Evolutionary conservation across 1,140 invertebrate species (phyloP).

Genomic region (Parasteatoda tepidariorum): DNA sequence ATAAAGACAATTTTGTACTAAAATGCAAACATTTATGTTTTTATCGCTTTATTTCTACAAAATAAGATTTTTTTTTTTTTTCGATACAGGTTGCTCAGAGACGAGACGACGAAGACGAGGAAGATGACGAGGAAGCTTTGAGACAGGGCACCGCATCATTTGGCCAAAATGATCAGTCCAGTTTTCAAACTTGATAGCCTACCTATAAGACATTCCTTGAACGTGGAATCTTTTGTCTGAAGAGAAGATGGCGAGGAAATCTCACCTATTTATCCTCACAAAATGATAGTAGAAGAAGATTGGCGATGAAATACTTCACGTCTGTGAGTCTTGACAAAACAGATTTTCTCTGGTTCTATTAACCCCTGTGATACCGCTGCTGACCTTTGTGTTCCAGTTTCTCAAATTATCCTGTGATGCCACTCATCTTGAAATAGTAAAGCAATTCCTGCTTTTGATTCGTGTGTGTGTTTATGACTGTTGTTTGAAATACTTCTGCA

Average conservation of each 20-base stretch:
- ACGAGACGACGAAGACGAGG: conserved; percentile 43
- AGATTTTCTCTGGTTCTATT: conserved; percentile 5
- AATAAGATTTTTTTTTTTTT: too few relatives aligned
- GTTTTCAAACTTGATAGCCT: background rate
- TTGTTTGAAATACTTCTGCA: background rate
- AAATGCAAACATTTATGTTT: too few relatives aligned
- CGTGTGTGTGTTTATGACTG: background rate
- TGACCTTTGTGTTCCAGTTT: background rate
- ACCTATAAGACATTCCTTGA: too few relatives aligned
- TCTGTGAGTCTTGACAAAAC: too few relatives aligned
- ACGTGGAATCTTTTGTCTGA: too few relatives aligned
- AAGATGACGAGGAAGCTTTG: conserved; percentile 14
- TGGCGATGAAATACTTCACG: too few relatives aligned
- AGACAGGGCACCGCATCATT: background rate
- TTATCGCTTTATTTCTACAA: too few relatives aligned
- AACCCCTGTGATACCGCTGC: background rate
- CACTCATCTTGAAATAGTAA: background rate
- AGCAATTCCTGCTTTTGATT: background rate
- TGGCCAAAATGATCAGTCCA: background rate
- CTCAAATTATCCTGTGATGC: background rate
- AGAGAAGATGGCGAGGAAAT: too few relatives aligned
- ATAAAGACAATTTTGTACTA: too few relatives aligned
- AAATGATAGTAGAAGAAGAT: too few relatives aligned
- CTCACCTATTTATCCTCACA: too few relatives aligned
- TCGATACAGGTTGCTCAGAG: conserved; percentile 51